Evolutionary conservation across 2,113 vertebrate genomes (phyloP), one percentile per base, ranked within the genome.

Genomic region (Apodemus sylvaticus): DNA sequence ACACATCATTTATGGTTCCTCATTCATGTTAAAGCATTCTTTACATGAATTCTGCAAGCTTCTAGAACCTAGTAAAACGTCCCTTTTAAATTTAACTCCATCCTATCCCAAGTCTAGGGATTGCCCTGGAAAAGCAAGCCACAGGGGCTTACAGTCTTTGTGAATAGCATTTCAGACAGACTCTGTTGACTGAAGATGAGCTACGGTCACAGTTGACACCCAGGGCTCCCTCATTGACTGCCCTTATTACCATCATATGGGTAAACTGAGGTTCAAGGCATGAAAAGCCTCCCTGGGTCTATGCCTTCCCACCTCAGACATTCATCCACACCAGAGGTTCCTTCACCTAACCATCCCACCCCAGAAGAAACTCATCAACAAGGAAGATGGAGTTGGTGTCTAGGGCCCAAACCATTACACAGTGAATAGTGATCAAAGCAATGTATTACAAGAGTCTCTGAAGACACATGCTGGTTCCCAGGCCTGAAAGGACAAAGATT

Each of bases 1-100:
- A 89, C 31, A 34, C 26, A 87, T 48, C 42, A 17, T 48, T 89
- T 68, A 74, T 14, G n/a, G 29, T 22, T 17, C 11, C 82, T 58
- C 45, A 29, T 71, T 81, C 78, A 45, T 0, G 1, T 55, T 55
- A 68, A 42, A 87, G 55, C 31, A 45, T 86, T 78, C 3, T 45
- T 34, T 24, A 62, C 34, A 45, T 24, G 29, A 22, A 34, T 58
- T 66, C 81, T 60, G 60, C 9, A 66, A 89, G 87, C 53, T 93
- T 82, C 79, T 29, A 76, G 87, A 94, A 77, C 45, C 90, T 24
- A 24, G 45, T 60, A 58, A 73, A 95, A 94, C 34, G 42, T 90
- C 13, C 17, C 36, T 82, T 92, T 51, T 53, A 76, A 58, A 88
- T 79, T 53, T 34, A 74, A 64, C 55, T 66, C 51, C 36, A 13